Base-by-base conservation (phyloP, 2,113 vertebrate genomes). In the Equus przewalskii region DNA sequence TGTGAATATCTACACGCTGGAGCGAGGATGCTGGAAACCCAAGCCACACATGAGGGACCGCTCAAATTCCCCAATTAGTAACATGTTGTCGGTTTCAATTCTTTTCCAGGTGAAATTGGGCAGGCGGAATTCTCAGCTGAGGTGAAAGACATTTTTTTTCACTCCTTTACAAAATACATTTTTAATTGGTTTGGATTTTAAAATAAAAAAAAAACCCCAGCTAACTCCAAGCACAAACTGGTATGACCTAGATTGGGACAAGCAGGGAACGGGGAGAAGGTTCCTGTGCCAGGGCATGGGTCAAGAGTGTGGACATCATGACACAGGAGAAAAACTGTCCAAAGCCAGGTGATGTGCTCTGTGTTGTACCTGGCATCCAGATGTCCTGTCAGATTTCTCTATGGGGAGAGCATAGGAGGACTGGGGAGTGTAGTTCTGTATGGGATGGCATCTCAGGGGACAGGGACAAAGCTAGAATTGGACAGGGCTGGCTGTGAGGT, bases 131-230 rank as follows among this genome's bases (percentile, higher is more conserved):
- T 92, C 96, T 92, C 88, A 44, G 60, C 84, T 92, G 58, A 94
- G 62, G 96, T 92, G 67, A 96, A 92, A 92, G 72, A 82, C 41
- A 2, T 58, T 88, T 89, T 96, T 56, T 5, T 26, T 18, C 64
- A 91, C 49, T 62, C 41, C 80, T 93, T 89, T 91, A 83, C 89
- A 93, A 98, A 96, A 96, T 92, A 94, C 12, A 83, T 96, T 91
- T 98, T 97, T 98, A 97, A 97, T 97, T 98, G 92, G 72, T 81
- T 97, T 70, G 91, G 54, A 96, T 95, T 96, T 88, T 44, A 65
- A 86, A 88, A 88, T 85, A 22, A 81, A 89, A 80, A 30, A 30
- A 62, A 13, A 41, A 41, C 36, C 36, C 36, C 36, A 54, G 21
- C 22, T 24, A 81, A 58, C 67, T 84, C 58, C 51, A 86, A 91